Evolutionary conservation across 2,888 invertebrate genomes (phyloP).

Genomic region (Serrognathus titanus): DNA sequence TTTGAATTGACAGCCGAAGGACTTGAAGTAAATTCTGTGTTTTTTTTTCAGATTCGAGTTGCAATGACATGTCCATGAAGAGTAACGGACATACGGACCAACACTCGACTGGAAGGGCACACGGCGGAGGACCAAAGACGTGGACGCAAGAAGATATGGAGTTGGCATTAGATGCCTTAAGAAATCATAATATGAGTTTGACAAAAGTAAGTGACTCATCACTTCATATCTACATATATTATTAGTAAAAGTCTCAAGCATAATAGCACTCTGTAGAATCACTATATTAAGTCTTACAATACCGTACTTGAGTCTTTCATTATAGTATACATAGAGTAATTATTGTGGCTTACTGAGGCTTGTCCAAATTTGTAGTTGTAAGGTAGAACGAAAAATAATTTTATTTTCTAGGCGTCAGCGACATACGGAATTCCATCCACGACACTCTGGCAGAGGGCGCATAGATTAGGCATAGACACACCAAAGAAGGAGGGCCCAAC

Average conservation of each 20-base stretch:
- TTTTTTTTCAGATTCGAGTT: conserved; percentile 9
- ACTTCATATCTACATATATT: neutral
- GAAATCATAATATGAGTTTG: conserved; percentile 84
- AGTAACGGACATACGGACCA: conserved; percentile 42
- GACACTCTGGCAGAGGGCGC: conserved; percentile 87
- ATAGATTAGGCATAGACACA: conserved; percentile 84
- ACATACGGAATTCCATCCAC: conserved; percentile 88
- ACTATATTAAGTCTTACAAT: too few species aligned
- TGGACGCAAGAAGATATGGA: conserved; percentile 92
- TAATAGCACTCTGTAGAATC: too few species aligned
- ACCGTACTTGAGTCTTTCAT: too few species aligned
- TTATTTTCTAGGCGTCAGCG: conserved; percentile 61
- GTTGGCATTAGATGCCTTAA: conserved; percentile 77
- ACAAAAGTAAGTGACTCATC: conserved; percentile 61
- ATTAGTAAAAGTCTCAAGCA: neutral
- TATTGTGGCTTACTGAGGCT: too few species aligned
- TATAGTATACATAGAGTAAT: too few species aligned
- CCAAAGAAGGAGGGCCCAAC: conserved; percentile 86
- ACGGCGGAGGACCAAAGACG: conserved; percentile 70
- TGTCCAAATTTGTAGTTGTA: too few species aligned
- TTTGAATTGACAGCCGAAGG: neutral
- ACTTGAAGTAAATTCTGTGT: neutral
- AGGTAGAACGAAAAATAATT: too few species aligned
- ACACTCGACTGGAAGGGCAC: conserved; percentile 46
- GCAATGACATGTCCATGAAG: conserved; percentile 26